Evolutionary conservation across 2,113 vertebrate species (phyloP).

Genomic region (Amia ocellicauda): DNA sequence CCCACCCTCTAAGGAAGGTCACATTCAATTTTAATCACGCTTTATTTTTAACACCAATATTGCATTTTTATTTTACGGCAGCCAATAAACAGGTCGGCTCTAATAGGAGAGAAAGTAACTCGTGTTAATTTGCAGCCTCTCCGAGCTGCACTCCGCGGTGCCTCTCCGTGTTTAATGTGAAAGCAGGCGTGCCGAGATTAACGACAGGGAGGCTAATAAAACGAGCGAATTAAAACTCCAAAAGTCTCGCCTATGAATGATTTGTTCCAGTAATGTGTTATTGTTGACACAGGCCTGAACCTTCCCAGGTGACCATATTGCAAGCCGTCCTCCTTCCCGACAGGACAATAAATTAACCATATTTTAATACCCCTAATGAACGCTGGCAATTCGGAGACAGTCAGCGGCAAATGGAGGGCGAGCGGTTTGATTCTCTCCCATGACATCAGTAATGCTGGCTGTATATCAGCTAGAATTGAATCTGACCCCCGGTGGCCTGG

Average conservation of each 20-base stretch:
- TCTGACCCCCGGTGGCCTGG: constrained; percentile 12
- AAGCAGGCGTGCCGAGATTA: neutral
- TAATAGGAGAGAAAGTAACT: neutral
- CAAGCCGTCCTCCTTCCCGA: constrained; percentile 41
- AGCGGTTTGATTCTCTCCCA: neutral
- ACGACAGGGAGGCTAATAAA: constrained; percentile 7
- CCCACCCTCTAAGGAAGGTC: no score
- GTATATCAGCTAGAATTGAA: constrained; percentile 1
- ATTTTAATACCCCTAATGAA: constrained; percentile 33
- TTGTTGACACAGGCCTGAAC: constrained; percentile 48
- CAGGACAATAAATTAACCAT: constrained; percentile 47
- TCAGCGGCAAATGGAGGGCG: constrained; percentile 28
- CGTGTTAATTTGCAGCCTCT: neutral
- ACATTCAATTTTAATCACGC: no score
- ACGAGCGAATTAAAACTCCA: constrained; percentile 1
- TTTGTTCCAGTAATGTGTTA: constrained; percentile 48
- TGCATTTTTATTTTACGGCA: no score
- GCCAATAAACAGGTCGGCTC: no score
- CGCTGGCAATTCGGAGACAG: constrained; percentile 26
- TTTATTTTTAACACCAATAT: no score
- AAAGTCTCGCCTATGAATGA: constrained; percentile 26
- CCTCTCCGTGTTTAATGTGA: constrained; percentile 6
- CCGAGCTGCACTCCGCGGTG: neutral
- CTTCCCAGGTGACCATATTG: constrained; percentile 41
- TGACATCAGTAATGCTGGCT: neutral